These are phyloP conservation scores for Meloidogyne exigua DNA, from an alignment of 1,140 invertebrate genomes.

Conservation along the genomic window DNA sequence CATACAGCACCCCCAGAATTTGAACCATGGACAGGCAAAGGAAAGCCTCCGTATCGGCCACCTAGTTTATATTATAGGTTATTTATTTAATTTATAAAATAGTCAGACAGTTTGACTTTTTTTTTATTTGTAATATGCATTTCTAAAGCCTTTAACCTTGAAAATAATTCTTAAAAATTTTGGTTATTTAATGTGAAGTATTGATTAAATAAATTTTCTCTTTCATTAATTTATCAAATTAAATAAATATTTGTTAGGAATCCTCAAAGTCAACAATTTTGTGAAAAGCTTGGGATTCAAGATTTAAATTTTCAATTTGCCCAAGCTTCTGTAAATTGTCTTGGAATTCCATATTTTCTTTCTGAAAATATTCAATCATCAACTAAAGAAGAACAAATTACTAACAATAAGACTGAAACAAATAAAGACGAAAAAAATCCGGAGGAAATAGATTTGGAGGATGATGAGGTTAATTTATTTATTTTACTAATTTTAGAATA, in stretches of 20 bases:
- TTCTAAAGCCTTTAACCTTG: no score
- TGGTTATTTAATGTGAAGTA: no score
- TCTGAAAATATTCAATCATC: background rate
- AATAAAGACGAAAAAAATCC: slow-evolving; percentile 7
- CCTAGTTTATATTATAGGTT: slow-evolving; percentile 26
- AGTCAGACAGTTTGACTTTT: no score
- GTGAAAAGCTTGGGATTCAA: slow-evolving; percentile 75
- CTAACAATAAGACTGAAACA: background rate
- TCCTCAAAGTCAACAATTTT: slow-evolving; percentile 79
- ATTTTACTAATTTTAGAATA: slow-evolving; percentile 8
- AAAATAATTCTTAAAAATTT: no score
- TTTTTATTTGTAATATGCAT: no score
- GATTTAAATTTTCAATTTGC: slow-evolving; percentile 71
- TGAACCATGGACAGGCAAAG: slow-evolving; percentile 50
- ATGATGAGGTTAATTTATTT: slow-evolving; percentile 29
- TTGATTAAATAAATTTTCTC: no score
- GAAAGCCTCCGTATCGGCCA: slow-evolving; percentile 18
- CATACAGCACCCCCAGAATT: slow-evolving; percentile 73
- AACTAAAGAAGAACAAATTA: background rate
- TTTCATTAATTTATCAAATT: slow-evolving; percentile 11
- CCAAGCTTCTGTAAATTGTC: slow-evolving; percentile 43
- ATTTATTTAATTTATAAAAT: background rate
- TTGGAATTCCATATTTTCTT: slow-evolving; percentile 47
- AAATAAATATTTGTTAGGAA: slow-evolving; percentile 69
- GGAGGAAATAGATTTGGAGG: slow-evolving; percentile 37